Evolutionary conservation across 2,888 invertebrate genomes (phyloP).

Genomic region (Sarcophaga caerulescens): DNA sequence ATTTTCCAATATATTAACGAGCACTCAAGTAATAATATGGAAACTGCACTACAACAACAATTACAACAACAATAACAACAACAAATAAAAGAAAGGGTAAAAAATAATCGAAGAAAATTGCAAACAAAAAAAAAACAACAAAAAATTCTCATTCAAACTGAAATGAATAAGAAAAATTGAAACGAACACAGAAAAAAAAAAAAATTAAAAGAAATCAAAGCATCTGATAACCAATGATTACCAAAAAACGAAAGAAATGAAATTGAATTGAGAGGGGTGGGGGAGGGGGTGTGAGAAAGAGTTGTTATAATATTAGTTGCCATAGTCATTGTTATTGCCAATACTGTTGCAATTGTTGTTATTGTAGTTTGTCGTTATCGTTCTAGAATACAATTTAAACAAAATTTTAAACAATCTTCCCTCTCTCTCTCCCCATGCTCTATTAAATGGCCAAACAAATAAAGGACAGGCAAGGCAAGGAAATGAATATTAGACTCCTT

Average conservation of each 20-base stretch:
- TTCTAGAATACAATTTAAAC: background rate
- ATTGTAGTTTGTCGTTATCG: conserved; percentile 31
- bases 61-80: conserved; percentile 29
- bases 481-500: background rate
- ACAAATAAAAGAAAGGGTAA: conserved; percentile 11
- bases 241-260: conserved; percentile 35
- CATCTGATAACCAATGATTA: conserved; percentile 55
- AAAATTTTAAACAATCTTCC: background rate
- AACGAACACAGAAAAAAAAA: background rate
- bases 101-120: conserved; percentile 25
- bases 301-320: conserved; percentile 1
- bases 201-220: conserved; percentile 42
- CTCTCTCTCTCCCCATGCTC: background rate
- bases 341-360: background rate
- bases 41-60: background rate
- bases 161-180: conserved; percentile 12
- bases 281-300: too few relatives aligned
- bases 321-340: conserved; percentile 20
- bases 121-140: background rate
- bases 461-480: background rate
- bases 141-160: conserved; percentile 2
- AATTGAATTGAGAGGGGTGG: conserved; percentile 18
- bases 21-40: conserved; percentile 32
- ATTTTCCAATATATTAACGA: conserved; percentile 62
- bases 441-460: background rate